phyloP scores from a whole-genome alignment of 1,140 invertebrate species.

The Magallana gigas region DNA sequence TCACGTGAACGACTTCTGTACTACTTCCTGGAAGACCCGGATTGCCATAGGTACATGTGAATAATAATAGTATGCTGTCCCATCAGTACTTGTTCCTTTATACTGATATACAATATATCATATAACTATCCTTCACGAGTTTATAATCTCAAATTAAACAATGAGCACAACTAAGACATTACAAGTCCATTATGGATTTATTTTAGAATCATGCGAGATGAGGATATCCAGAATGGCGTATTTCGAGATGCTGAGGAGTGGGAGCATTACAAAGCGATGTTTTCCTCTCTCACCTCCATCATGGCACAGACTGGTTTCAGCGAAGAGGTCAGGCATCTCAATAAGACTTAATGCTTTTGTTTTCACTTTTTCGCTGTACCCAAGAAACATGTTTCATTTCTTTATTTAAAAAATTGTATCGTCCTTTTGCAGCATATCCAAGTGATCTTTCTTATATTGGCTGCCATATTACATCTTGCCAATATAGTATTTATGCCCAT shows the following conservation, averaged over 20 bases:
- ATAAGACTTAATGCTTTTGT: too few relatives aligned
- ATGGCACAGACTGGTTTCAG: conserved; percentile 70
- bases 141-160: not conserved
- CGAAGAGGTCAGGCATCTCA: conserved; percentile 63
- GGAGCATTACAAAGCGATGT: conserved; percentile 65
- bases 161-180: not conserved
- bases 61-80: not conserved
- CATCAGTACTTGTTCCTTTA: too few relatives aligned
- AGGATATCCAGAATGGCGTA: conserved; percentile 58
- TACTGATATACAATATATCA: too few relatives aligned
- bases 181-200: not conserved
- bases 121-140: too few relatives aligned
- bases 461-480: conserved; percentile 93
- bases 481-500: conserved; percentile 88
- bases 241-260: conserved; percentile 63
- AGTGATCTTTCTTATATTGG: conserved; percentile 91
- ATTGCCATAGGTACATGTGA: conserved; percentile 62
- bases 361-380: not conserved
- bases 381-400: not conserved
- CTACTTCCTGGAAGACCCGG: conserved; percentile 70
- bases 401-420: too few relatives aligned
- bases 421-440: conserved; percentile 89
- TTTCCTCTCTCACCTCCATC: conserved; percentile 62
- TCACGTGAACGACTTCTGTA: conserved; percentile 63
- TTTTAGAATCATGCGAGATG: conserved; percentile 65